Evolutionary conservation across 2,888 invertebrate genomes (phyloP).

Genomic region (Drosophila quinaria): DNA sequence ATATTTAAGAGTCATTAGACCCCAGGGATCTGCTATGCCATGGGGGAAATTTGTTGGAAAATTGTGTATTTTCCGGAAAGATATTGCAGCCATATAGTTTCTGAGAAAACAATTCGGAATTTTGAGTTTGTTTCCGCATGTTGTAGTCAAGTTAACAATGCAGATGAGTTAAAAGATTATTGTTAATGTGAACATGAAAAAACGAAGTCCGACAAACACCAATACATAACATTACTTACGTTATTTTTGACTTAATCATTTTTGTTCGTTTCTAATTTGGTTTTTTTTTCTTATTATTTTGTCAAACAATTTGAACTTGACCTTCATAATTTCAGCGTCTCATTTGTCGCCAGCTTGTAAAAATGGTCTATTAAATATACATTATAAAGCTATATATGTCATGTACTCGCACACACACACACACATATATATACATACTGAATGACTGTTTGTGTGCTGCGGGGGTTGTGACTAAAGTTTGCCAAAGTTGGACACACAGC

Average conservation of each 20-base stretch:
- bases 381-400: slow-evolving; percentile 62
- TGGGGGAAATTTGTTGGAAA: slow-evolving; percentile 4
- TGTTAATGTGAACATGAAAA: background rate
- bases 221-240: slow-evolving; percentile 6
- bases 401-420: slow-evolving; percentile 13
- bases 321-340: slow-evolving; percentile 70
- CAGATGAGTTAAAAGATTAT: slow-evolving; percentile 1
- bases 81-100: background rate
- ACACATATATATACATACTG: background rate
- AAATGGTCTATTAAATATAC: slow-evolving; percentile 76
- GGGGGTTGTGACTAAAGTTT: slow-evolving; percentile 70
- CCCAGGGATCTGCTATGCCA: background rate
- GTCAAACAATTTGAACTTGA: slow-evolving; percentile 74
- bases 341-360: slow-evolving; percentile 79
- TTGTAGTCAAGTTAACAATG: slow-evolving; percentile 5
- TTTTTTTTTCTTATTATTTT: slow-evolving; percentile 21
- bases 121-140: slow-evolving; percentile 16
- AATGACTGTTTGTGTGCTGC: slow-evolving; percentile 19
- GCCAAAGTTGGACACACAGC: slow-evolving; percentile 42
- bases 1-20: slow-evolving; percentile 21
- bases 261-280: slow-evolving; percentile 4
- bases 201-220: background rate
- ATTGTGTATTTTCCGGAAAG: slow-evolving; percentile 6
- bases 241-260: background rate
- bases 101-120: slow-evolving; percentile 1